Conservation (phyloP, 2,888 invertebrate species). For the Sphecodes monilicornis region DNA sequence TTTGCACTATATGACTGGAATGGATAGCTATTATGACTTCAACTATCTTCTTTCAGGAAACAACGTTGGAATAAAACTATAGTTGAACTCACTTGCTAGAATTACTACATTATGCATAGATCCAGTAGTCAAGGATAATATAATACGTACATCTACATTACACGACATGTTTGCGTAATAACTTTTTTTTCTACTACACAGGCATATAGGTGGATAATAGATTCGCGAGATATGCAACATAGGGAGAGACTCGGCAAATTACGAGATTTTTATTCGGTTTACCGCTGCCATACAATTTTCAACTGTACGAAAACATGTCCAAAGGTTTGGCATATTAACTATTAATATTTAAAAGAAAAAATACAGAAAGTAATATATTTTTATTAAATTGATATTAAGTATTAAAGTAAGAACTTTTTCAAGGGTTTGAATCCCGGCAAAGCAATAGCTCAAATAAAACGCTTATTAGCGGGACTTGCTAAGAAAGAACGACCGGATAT, state of each 20-base stretch:
- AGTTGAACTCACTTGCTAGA: not conserved
- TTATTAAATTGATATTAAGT: not conserved
- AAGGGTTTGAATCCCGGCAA: slow-evolving; percentile 96
- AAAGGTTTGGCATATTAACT: slow-evolving; percentile 85
- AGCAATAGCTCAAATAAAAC: slow-evolving; percentile 98
- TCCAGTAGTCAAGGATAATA: not conserved
- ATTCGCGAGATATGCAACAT: slow-evolving; percentile 89
- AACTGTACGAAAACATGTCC: slow-evolving; percentile 93
- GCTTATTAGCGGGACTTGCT: slow-evolving; percentile 92
- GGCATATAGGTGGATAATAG: slow-evolving; percentile 91
- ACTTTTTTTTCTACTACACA: slow-evolving; percentile 49
- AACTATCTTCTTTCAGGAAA: not conserved
- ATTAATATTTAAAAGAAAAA: not conserved
- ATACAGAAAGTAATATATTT: not conserved
- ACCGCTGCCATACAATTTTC: slow-evolving; percentile 91
- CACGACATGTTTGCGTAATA: not conserved
- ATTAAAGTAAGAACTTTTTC: slow-evolving; percentile 53
- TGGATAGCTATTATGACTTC: not conserved
- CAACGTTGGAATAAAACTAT: not conserved
- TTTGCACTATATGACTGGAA: not conserved
- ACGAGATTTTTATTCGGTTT: slow-evolving; percentile 89
- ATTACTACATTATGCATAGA: not conserved
- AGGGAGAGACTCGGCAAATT: slow-evolving; percentile 87
- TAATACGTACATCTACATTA: not conserved
- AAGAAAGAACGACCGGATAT: slow-evolving; percentile 91